These are phyloP conservation scores for Coryphaenoides rupestris DNA, from an alignment of 2,113 vertebrate genomes.

Conservation along the genomic window DNA sequence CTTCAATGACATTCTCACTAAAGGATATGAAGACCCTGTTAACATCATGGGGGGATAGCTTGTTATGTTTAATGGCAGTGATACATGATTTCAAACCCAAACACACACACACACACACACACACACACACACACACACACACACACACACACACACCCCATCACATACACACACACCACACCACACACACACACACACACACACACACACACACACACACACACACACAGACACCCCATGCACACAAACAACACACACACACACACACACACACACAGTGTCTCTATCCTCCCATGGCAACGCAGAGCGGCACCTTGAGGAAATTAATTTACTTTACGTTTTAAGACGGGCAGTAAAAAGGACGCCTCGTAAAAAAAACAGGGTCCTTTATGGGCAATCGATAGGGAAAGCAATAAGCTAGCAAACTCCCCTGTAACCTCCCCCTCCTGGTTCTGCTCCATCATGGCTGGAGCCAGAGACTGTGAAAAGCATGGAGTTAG, in stretches of 20 bases:
- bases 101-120: no score
- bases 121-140: no score
- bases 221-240: slow-evolving; percentile 8
- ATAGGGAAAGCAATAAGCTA: slow-evolving; percentile 58
- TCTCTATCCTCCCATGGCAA: slow-evolving; percentile 17
- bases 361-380: slow-evolving; percentile 51
- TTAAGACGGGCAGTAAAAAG: slow-evolving; percentile 60
- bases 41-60: slow-evolving; percentile 31
- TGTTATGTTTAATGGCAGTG: slow-evolving; percentile 42
- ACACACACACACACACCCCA: no score
- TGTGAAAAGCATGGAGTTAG: no score
- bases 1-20: no score
- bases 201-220: slow-evolving; percentile 22
- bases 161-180: no score
- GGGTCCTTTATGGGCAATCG: slow-evolving; percentile 66
- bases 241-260: no score
- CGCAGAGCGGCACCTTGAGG: slow-evolving; percentile 36
- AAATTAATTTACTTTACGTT: slow-evolving; percentile 71
- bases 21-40: no score
- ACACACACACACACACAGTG: slow-evolving; percentile 2
- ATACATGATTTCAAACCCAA: not conserved
- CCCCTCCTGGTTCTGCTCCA: no score
- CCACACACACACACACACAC: no score
- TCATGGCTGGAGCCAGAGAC: no score
- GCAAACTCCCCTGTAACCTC: slow-evolving; percentile 8